Base-by-base conservation (phyloP, 2,888 invertebrate species). In the Diaperis boleti region DNA sequence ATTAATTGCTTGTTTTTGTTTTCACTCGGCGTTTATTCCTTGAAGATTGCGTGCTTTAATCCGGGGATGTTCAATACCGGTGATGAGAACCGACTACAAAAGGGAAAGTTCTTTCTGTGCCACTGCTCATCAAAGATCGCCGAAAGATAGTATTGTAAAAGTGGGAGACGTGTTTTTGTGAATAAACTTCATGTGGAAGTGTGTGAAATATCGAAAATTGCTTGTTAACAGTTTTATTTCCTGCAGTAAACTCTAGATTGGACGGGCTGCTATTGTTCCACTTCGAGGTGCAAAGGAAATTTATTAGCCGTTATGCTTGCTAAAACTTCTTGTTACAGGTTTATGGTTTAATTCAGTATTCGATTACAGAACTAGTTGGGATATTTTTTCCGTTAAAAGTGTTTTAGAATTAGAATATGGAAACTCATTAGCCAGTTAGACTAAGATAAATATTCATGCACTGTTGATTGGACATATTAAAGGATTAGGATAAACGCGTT, bases 81-180 rank as follows among this genome's bases (percentile, higher is more conserved):
- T 22, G 55, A 49, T 59, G 59, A 59, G 55, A 59, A 56, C 33
- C 14, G n/a, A 26, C 15, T 57, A 65, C 62, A 65, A 65, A 65
- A 65, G 65, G 52, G 65, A 65, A 65, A 65, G 65, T 65, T 65
- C 61, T 71, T 71, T 71, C 71, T 67, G 55, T 64, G 63, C 64
- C 71, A 67, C 59, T 65, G 66, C 69, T 65, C 69, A 68, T 69
- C 69, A 50, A 31, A 65, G 65, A 67, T 65, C 54, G 61, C 64
- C 35, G 59, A 18, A 62, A 65, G 71, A 71, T 71, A 71, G 57
- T 65, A 67, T 69, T 69, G 62, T 65, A 52, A 54, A 50, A 26
- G 47, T 62, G 33, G 41, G 22, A 47, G 55, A n/a, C 47, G 44
- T 55, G 18, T 54, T 56, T 49, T 55, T 45, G 45, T 45, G 56